A percentile compares a stretch with the other conserved stretches of the same genome.
Conservation (phyloP, 2,888 invertebrate genomes). For the Scaptomyza flava region DNA sequence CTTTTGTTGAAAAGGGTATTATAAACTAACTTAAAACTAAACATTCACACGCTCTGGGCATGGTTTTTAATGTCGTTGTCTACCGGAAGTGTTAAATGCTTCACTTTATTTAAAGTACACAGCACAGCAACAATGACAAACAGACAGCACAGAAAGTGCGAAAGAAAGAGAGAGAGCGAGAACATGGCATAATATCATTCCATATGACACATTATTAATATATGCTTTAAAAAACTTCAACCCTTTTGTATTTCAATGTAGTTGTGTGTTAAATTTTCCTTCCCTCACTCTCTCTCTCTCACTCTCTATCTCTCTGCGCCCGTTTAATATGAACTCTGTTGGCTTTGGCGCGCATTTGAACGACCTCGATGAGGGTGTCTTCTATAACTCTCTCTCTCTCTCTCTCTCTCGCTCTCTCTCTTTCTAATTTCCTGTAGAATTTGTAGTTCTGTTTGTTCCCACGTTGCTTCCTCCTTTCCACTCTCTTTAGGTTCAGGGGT, state of each 20-base stretch:
- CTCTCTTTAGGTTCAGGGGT: conserved; percentile 12
- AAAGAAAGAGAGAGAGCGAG: conserved; percentile 4
- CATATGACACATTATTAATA: conserved; percentile 76
- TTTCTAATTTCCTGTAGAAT: background rate
- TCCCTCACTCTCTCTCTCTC: conserved; percentile 5
- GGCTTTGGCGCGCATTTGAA: conserved; percentile 71
- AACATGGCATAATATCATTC: conserved; percentile 59
- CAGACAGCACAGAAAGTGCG: conserved; percentile 8
- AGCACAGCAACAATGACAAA: conserved; percentile 25
- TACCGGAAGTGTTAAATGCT: conserved; percentile 80
- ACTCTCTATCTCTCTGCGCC: conserved; percentile 41
- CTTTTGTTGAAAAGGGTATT: too few species aligned
- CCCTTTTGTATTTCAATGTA: conserved; percentile 49
- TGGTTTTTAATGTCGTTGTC: conserved; percentile 42
- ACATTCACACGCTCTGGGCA: conserved; percentile 72
- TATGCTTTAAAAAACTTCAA: conserved; percentile 61
- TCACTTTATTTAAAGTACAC: conserved; percentile 76
- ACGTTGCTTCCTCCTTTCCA: conserved; percentile 16
- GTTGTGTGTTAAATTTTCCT: conserved; percentile 9
- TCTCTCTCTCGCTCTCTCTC: background rate
- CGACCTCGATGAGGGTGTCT: conserved; percentile 54
- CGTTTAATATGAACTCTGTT: conserved; percentile 34
- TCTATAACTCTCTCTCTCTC: conserved; percentile 3
- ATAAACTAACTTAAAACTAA: conserved; percentile 44
- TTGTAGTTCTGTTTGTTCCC: conserved; percentile 11